Conservation (phyloP, 2,888 invertebrate species). For the Eupithecia dodoneata region DNA sequence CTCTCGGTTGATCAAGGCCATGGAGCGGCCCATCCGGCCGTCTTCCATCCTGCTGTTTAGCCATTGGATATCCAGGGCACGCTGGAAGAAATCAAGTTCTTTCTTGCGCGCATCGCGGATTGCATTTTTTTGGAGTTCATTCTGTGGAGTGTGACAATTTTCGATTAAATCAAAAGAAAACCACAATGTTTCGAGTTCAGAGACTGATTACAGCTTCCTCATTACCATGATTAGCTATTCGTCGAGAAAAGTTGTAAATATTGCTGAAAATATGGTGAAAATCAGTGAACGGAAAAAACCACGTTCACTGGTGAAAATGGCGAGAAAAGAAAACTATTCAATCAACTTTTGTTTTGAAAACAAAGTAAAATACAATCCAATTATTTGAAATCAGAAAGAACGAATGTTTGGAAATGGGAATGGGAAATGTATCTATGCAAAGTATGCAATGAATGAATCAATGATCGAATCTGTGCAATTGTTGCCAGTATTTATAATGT, state of each 20-base stretch:
- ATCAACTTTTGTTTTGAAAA: background rate
- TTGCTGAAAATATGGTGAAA: background rate
- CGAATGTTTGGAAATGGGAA: background rate
- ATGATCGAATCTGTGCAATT: background rate
- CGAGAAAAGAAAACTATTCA: background rate
- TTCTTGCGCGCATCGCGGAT: constrained; percentile 56
- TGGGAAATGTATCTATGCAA: background rate
- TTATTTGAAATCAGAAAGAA: background rate
- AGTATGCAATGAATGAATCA: background rate
- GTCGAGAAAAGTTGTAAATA: background rate
- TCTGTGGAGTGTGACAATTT: constrained; percentile 51
- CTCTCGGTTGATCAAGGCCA: constrained; percentile 70
- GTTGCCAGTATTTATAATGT: background rate
- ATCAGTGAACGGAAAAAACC: too few species aligned
- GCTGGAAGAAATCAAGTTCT: constrained; percentile 65
- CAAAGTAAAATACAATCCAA: background rate
- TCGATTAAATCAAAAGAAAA: background rate
- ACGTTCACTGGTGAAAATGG: background rate
- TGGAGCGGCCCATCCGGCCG: constrained; percentile 71
- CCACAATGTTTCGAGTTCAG: background rate
- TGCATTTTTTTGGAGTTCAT: constrained; percentile 69
- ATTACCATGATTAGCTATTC: background rate
- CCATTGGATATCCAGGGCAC: constrained; percentile 73
- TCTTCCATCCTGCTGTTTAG: constrained; percentile 76
- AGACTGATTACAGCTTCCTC: background rate